Evolutionary conservation across 2,888 invertebrate species (phyloP), one percentile per base, ranked within the genome.

Genomic region (Drosophila peninsularis): DNA sequence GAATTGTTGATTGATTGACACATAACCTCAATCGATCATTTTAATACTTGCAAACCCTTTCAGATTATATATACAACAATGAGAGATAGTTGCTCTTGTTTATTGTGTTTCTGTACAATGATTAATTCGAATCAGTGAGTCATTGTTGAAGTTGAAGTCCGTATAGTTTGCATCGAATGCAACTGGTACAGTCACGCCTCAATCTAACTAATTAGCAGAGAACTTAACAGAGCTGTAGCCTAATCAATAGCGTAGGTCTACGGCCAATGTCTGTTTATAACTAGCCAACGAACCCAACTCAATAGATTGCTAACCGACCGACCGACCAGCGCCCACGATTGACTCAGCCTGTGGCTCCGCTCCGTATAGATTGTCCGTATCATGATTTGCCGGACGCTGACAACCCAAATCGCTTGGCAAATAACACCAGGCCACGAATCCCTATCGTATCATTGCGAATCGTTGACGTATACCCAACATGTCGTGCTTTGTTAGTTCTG

Each of bases 21-120:
- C 9, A 42, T 72, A 77, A 60, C 78, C 62, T 60, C 74, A 77
- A 75, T 75, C 78, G 61, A 75, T 75, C 78, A 73, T 34, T 62
- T 42, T 55, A 58, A 67, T 19, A 64, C 41, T 52, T 54, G 19
- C 19, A 69, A 56, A 14, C 30, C 37, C 61, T 52, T 62, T 37
- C 27, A 21, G 19, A 47, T 65, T 49, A 54, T 49, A 24, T 49
- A 37, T 6, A 5, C 6, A 5, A 21, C 39, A 17, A 39, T 45
- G n/a, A 14, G 3, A n/a, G 24, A 36, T 41, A 30, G n/a, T 39
- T 37, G 10, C 42, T 39, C 39, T 36, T 45, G 9, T 11, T 14
- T 55, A 41, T 19, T 41, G 30, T 44, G 14, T 27, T 41, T 36
- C 27, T 17, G 13, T 30, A 34, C 7, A 17, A 34, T 49, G 36